These are phyloP conservation scores for Tenualosa ilisha DNA, from an alignment of 2,797 vertebrate species.

Conservation along the genomic window DNA sequence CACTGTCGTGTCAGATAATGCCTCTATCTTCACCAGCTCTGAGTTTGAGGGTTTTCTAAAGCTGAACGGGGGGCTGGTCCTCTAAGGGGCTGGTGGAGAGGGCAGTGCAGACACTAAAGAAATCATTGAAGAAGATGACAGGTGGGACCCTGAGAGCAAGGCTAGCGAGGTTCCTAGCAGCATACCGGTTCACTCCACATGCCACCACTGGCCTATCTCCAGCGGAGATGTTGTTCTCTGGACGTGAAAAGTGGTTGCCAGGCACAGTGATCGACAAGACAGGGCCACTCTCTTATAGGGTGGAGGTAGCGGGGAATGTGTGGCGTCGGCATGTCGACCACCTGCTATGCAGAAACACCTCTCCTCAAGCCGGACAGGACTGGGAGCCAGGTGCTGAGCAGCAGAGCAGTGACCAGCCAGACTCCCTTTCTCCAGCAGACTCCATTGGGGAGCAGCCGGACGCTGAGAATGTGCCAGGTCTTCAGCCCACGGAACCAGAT, in stretches of 20 bases:
- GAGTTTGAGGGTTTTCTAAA: background rate
- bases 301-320: slow-evolving; percentile 28
- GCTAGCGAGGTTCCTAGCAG: background rate
- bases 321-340: slow-evolving; percentile 25
- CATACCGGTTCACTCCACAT: slow-evolving; percentile 17
- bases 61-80: background rate
- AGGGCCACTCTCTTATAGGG: slow-evolving; percentile 24
- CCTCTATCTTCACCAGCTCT: background rate
- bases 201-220: slow-evolving; percentile 19
- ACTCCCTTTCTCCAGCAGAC: background rate
- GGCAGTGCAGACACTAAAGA: slow-evolving; percentile 9
- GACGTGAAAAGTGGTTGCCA: background rate
- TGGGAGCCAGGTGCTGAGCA: background rate
- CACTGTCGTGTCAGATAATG: background rate
- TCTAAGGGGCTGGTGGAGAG: slow-evolving; percentile 15
- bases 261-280: slow-evolving; percentile 8
- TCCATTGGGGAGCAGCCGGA: background rate
- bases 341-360: slow-evolving; percentile 4
- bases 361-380: background rate
- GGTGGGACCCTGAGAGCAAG: background rate
- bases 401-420: background rate
- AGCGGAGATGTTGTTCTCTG: slow-evolving; percentile 9
- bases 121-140: background rate
- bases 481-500: background rate
- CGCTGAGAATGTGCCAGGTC: background rate